phyloP scores from a whole-genome alignment of 1,140 invertebrate genomes.

The Batillaria attramentaria region DNA sequence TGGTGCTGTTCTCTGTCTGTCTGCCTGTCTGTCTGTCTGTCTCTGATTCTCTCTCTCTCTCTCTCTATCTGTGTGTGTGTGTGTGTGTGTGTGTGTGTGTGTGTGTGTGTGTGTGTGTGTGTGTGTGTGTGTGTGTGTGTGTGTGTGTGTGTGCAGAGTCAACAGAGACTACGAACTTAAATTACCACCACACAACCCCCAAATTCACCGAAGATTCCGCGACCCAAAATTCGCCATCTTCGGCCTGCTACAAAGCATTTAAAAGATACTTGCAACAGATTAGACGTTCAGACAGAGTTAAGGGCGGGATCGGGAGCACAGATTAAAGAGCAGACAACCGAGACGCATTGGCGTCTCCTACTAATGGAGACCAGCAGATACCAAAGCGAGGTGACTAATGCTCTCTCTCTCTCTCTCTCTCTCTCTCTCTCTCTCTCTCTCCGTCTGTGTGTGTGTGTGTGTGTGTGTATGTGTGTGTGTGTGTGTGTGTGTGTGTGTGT shows the following conservation, averaged over 20 bases:
- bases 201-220: too few relatives aligned
- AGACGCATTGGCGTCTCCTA: too few relatives aligned
- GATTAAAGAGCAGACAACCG: too few relatives aligned
- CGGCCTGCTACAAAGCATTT: too few relatives aligned
- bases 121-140: background rate
- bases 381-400: background rate
- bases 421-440: background rate
- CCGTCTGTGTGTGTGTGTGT: background rate
- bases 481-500: too few relatives aligned
- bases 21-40: background rate
- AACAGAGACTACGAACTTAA: background rate
- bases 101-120: background rate
- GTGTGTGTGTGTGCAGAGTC: background rate
- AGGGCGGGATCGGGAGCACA: too few relatives aligned
- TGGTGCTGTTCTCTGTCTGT: too few relatives aligned
- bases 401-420: background rate
- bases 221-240: too few relatives aligned
- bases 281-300: too few relatives aligned
- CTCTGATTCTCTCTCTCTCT: background rate
- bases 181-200: background rate
- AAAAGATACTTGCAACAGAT: too few relatives aligned
- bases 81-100: constrained; percentile 2
- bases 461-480: too few relatives aligned
- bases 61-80: background rate
- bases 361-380: background rate